A percentile compares a stretch with the other conserved stretches of the same genome.
Conservation (phyloP, 2,888 invertebrate genomes). For the Uropetala carovei region DNA sequence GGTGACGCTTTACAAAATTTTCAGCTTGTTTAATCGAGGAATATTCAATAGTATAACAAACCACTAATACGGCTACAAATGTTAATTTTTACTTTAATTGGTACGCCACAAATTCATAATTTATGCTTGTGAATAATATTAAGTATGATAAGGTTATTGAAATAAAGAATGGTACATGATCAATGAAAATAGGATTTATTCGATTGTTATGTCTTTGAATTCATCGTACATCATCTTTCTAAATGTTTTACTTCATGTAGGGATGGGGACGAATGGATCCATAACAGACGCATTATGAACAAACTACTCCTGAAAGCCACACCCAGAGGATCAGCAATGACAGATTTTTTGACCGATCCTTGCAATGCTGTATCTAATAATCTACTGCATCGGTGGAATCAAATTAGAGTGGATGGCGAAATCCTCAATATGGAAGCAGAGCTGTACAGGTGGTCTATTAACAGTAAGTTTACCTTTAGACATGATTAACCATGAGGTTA, state of each 20-base stretch:
- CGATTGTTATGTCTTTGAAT: neutral
- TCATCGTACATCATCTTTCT: neutral
- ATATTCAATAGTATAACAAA: too few relatives aligned
- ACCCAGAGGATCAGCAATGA: constrained; percentile 76
- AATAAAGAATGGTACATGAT: neutral
- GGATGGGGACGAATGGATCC: constrained; percentile 89
- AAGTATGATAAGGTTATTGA: too few relatives aligned
- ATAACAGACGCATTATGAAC: constrained; percentile 85
- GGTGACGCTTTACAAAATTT: too few relatives aligned
- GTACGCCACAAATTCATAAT: too few relatives aligned
- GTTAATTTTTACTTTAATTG: too few relatives aligned
- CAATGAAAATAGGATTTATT: neutral
- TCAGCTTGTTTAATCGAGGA: too few relatives aligned
- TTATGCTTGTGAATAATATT: too few relatives aligned
- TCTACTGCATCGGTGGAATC: constrained; percentile 77
- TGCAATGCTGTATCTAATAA: constrained; percentile 78
- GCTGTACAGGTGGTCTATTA: constrained; percentile 87
- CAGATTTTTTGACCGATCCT: constrained; percentile 78
- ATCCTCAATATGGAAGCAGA: constrained; percentile 81
- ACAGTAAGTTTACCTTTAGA: constrained; percentile 78
- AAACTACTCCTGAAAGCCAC: constrained; percentile 80
- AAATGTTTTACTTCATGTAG: constrained; percentile 72
- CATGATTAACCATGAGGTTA: too few relatives aligned
- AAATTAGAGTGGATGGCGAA: constrained; percentile 68
- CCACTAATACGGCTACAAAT: too few relatives aligned